A percentile compares a stretch with the other conserved stretches of the same genome.
These are phyloP conservation scores for Notothenia coriiceps DNA, from an alignment of 2,113 vertebrate genomes.

Conservation along the genomic window DNA sequence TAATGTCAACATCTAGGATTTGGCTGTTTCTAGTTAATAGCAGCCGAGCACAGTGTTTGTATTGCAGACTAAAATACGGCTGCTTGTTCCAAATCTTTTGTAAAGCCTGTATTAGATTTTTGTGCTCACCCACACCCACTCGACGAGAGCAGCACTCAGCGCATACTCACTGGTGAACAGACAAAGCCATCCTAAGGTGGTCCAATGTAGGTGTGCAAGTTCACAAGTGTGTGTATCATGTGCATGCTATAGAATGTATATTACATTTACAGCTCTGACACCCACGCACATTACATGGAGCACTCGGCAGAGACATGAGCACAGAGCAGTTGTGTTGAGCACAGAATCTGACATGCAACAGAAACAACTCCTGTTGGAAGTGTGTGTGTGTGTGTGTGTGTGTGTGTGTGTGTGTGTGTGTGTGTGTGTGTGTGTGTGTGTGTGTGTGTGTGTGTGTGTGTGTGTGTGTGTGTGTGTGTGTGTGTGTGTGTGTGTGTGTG, in stretches of 20 bases:
- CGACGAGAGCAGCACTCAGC: slow-evolving; percentile 48
- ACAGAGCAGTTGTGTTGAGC: slow-evolving; percentile 42
- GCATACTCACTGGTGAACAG: slow-evolving; percentile 47
- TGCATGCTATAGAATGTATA: slow-evolving; percentile 50
- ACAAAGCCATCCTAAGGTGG: slow-evolving; percentile 60
- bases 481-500: slow-evolving; percentile 2
- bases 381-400: slow-evolving; percentile 2
- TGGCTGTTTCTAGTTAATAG: slow-evolving; percentile 29
- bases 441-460: too few relatives aligned
- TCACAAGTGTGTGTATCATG: slow-evolving; percentile 9
- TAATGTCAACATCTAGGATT: slow-evolving; percentile 40
- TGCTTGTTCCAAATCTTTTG: slow-evolving; percentile 44
- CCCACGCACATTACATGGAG: slow-evolving; percentile 47
- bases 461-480: neutral
- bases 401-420: slow-evolving; percentile 7
- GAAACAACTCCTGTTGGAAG: slow-evolving; percentile 25
- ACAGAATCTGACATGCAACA: slow-evolving; percentile 13
- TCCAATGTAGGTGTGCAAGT: slow-evolving; percentile 30
- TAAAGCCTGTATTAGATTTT: slow-evolving; percentile 28
- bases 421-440: too few relatives aligned
- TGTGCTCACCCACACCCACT: slow-evolving; percentile 68
- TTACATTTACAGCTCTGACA: slow-evolving; percentile 55
- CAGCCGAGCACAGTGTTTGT: slow-evolving; percentile 23
- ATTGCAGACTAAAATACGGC: slow-evolving; percentile 50
- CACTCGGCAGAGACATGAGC: slow-evolving; percentile 50